Percentiles rank a stretch among this genome's conserved stretches.
Evolutionary conservation across 2,113 vertebrate genomes (phyloP).

Genomic region (Aleadryas rufinucha): DNA sequence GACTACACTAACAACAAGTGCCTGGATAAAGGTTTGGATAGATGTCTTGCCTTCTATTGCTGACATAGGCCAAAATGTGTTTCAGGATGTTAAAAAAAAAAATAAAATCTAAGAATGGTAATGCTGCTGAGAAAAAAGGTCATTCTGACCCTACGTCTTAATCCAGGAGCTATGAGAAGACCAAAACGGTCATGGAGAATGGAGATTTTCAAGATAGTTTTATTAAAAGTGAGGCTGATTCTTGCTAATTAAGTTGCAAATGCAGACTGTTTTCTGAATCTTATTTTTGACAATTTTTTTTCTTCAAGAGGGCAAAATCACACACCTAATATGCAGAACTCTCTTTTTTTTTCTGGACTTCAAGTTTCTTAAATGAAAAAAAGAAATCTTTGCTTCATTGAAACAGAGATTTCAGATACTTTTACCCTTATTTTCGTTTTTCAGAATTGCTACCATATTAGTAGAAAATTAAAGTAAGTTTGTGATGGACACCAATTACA

Average conservation of each 20-base stretch:
- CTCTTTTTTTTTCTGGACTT: not conserved
- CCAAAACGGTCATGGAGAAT: not conserved
- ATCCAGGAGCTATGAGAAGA: not conserved
- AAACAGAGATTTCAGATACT: not conserved
- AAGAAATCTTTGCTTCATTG: not conserved
- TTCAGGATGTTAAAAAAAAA: not conserved
- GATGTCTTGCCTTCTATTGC: not conserved
- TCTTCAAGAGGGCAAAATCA: not conserved
- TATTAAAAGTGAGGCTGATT: not conserved
- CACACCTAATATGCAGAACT: not conserved
- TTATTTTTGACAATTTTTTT: not conserved
- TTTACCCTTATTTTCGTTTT: rapidly evolving
- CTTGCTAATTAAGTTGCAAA: not conserved
- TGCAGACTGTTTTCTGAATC: not conserved
- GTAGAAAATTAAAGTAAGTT: not conserved
- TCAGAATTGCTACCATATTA: not conserved
- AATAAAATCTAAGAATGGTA: not conserved
- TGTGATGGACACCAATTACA: not conserved
- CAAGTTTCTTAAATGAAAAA: not conserved
- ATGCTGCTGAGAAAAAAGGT: not conserved
- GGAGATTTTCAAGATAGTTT: not conserved
- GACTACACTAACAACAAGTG: not conserved
- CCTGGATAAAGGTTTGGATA: not conserved
- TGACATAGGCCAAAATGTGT: not conserved
- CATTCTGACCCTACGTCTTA: not conserved